phyloP scores from a whole-genome alignment of 2,888 invertebrate species.

The Drosophila paramelanica region DNA sequence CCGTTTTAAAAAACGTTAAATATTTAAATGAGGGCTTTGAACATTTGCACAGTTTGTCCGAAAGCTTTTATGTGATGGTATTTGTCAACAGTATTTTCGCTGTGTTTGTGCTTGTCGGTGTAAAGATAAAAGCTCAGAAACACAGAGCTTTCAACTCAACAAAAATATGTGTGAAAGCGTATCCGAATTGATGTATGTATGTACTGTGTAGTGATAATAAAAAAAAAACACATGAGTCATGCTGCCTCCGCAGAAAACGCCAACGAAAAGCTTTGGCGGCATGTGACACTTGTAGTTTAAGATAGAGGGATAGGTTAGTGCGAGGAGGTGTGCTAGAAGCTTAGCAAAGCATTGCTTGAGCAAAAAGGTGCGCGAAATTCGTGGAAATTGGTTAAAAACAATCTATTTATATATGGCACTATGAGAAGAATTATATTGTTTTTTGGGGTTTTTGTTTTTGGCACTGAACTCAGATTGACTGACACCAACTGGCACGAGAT shows the following conservation, averaged over 20 bases:
- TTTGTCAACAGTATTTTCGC: constrained; percentile 27
- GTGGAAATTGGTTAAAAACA: constrained; percentile 55
- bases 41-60: constrained; percentile 1
- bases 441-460: constrained; percentile 40
- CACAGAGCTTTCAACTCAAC: constrained; percentile 43
- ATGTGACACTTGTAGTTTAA: constrained; percentile 62
- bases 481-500: constrained; percentile 68
- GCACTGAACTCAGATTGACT: constrained; percentile 52
- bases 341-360: constrained; percentile 32
- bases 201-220: constrained; percentile 20
- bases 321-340: constrained; percentile 19
- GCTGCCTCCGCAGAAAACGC: constrained; percentile 53
- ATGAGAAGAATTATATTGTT: neutral
- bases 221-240: constrained; percentile 70
- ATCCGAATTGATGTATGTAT: constrained; percentile 8
- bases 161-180: constrained; percentile 3
- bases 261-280: constrained; percentile 42
- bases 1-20: constrained; percentile 35
- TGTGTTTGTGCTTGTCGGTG: constrained; percentile 23
- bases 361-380: constrained; percentile 50
- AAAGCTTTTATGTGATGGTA: constrained; percentile 3
- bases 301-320: constrained; percentile 26
- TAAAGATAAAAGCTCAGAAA: constrained; percentile 65
- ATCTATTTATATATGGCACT: neutral
- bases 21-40: constrained; percentile 15